Evolutionary conservation across 2,797 vertebrate genomes (phyloP).

Genomic region (Petrocephalus schoutedeni): DNA sequence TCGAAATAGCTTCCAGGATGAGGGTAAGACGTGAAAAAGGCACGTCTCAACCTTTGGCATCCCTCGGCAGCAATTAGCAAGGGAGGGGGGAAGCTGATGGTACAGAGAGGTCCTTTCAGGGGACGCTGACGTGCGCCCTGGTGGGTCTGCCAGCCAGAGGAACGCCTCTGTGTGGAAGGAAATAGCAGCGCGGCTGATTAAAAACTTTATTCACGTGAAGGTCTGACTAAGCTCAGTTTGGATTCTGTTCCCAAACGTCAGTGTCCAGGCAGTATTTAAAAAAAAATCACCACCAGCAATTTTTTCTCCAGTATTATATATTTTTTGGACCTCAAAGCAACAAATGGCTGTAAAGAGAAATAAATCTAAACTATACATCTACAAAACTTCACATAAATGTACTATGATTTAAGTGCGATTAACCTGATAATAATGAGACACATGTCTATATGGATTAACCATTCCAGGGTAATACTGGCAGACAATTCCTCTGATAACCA

Average conservation of each 20-base stretch:
- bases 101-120: slow-evolving; percentile 55
- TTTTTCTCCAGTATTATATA: not conserved
- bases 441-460: not conserved
- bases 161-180: slow-evolving; percentile 35
- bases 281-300: slow-evolving; percentile 1
- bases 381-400: not conserved
- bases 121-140: slow-evolving; percentile 25
- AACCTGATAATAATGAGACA: not conserved
- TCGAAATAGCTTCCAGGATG: slow-evolving; percentile 9
- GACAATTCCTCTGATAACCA: not conserved
- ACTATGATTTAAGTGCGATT: not conserved
- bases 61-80: slow-evolving; percentile 32
- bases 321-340: not conserved
- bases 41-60: slow-evolving; percentile 6
- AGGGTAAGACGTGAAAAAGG: slow-evolving; percentile 8
- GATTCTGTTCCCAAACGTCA: not conserved
- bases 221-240: slow-evolving; percentile 13
- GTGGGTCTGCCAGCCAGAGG: slow-evolving; percentile 25
- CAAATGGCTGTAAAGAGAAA: not conserved
- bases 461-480: not conserved
- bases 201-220: slow-evolving; percentile 33
- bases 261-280: not conserved
- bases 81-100: slow-evolving; percentile 6
- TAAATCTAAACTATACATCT: not conserved
- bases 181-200: slow-evolving; percentile 43